phyloP scores from a whole-genome alignment of 2,888 invertebrate genomes.

The Mythimna vitellina region DNA sequence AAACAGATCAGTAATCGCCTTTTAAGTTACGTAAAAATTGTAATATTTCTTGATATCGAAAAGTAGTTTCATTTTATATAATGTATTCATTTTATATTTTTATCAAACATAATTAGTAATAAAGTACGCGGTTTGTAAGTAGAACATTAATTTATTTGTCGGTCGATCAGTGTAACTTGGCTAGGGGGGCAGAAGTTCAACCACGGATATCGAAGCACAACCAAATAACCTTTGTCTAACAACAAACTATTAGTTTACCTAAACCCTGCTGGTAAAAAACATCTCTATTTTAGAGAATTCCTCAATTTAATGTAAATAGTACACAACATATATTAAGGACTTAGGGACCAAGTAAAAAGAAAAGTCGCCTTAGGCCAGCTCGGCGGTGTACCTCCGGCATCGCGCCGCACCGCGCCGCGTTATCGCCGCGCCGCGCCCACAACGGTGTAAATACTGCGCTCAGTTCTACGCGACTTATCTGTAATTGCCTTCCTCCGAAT shows the following conservation, averaged over 20 bases:
- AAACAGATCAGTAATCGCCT: no score
- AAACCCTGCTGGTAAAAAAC: background rate
- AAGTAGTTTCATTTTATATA: no score
- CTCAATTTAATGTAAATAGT: background rate
- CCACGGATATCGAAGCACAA: background rate
- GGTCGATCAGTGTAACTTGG: no score
- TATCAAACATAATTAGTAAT: no score
- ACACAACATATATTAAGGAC: constrained; percentile 19
- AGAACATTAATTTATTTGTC: no score
- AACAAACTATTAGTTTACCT: background rate
- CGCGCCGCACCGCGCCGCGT: constrained; percentile 9
- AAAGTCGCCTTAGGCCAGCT: constrained; percentile 47
- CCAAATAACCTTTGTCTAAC: background rate
- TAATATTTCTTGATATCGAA: no score
- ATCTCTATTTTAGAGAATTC: background rate
- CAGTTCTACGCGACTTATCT: constrained; percentile 89
- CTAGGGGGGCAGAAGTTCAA: background rate
- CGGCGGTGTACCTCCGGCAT: constrained; percentile 12
- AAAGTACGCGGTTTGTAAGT: no score
- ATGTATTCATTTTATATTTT: no score
- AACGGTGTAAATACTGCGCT: constrained; percentile 87
- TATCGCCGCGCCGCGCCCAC: constrained; percentile 72
- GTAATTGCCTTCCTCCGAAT: constrained; percentile 89
- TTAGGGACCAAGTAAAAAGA: constrained; percentile 58
- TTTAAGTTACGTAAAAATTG: no score